Evolutionary conservation across 2,888 invertebrate genomes (phyloP).

Genomic region (Clunio marinus): DNA sequence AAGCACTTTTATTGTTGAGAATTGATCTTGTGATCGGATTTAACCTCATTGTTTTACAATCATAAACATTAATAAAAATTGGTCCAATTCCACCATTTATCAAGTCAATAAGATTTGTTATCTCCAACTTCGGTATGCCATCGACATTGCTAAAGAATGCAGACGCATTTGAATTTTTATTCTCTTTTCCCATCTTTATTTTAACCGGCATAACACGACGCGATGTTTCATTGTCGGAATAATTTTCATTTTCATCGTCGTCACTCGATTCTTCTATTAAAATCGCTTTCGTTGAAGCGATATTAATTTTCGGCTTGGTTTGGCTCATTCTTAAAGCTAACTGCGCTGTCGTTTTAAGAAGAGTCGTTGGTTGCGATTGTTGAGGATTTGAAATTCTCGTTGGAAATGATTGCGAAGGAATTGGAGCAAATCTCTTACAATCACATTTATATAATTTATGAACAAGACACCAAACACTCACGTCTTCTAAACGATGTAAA

Average conservation of each 20-base stretch:
- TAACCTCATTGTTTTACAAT: not conserved
- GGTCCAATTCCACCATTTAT: conserved; percentile 24
- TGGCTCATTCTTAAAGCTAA: no score
- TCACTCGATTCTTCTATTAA: not conserved
- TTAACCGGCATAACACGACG: conserved; percentile 19
- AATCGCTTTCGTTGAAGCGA: not conserved
- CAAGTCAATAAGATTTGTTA: conserved; percentile 14
- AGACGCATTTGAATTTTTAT: not conserved
- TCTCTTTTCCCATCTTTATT: not conserved
- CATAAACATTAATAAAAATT: conserved; percentile 29
- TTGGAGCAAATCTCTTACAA: no score
- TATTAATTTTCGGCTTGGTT: no score
- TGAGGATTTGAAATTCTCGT: no score
- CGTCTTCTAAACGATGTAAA: conserved; percentile 48
- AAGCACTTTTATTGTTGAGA: conserved; percentile 18
- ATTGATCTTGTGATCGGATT: conserved; percentile 20
- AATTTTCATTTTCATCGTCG: no score
- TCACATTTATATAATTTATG: conserved; percentile 62
- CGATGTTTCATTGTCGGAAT: not conserved
- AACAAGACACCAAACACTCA: conserved; percentile 63
- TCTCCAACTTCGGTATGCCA: conserved; percentile 9
- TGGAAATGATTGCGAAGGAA: no score
- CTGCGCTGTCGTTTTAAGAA: not conserved
- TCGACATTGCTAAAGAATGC: not conserved
- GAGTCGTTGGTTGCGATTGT: not conserved